Percentiles rank a stretch among this genome's conserved stretches.
These are phyloP conservation scores for Proterorhinus semilunaris DNA, from an alignment of 2,113 vertebrate genomes.

Conservation along the genomic window DNA sequence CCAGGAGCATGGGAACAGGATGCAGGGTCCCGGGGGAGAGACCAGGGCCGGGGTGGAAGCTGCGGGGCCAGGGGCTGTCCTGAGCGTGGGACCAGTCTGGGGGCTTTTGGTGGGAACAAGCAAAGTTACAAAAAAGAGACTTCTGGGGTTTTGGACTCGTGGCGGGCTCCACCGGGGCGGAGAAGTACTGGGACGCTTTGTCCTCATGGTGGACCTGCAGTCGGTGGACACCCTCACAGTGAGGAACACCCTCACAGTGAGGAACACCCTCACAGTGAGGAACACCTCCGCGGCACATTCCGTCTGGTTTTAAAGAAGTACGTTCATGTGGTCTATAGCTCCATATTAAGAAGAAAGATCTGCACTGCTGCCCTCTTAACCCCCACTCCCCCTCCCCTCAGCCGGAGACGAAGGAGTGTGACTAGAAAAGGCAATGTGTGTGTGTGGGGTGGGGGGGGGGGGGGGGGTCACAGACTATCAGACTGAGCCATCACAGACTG, in stretches of 20 bases:
- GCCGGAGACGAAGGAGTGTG: constrained; percentile 47
- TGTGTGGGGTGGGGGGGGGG: constrained; percentile 14
- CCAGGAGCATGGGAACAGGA: constrained; percentile 1
- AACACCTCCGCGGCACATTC: too few species aligned
- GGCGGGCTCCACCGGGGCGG: too few species aligned
- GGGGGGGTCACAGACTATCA: constrained; percentile 64
- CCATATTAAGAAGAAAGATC: constrained; percentile 2
- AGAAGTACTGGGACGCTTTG: too few species aligned
- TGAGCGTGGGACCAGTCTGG: neutral
- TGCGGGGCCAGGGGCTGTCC: neutral
- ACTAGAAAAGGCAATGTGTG: constrained; percentile 81
- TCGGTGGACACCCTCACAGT: too few species aligned
- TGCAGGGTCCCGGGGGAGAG: neutral
- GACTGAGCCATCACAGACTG: constrained; percentile 71
- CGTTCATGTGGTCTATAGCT: neutral
- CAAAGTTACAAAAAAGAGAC: too few species aligned
- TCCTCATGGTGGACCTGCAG: too few species aligned
- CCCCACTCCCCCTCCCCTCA: constrained; percentile 2
- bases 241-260: too few species aligned
- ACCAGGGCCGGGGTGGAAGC: neutral
- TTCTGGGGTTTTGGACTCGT: too few species aligned
- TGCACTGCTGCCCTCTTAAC: neutral
- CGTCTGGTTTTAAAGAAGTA: neutral
- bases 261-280: too few species aligned
- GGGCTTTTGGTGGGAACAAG: too few species aligned